phyloP scores from a whole-genome alignment of 2,797 vertebrate species.

The Etheostoma perlongum region DNA sequence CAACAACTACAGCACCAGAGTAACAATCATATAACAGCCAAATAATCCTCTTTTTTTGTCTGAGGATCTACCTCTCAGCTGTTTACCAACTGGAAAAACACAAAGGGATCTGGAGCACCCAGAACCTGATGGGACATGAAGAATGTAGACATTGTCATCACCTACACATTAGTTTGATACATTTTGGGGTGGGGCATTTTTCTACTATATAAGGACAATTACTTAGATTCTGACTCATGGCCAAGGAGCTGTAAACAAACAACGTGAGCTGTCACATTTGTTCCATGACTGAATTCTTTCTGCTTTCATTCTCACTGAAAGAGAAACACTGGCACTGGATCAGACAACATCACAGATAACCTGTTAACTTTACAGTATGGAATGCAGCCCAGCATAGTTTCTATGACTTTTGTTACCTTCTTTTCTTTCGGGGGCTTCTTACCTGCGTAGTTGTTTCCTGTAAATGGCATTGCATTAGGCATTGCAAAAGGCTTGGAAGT shows the following conservation, averaged over 20 bases:
- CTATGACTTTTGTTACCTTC: neutral
- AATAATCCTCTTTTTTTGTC: conserved; percentile 69
- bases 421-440: neutral
- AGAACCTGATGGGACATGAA: neutral
- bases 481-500: neutral
- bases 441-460: too few species aligned
- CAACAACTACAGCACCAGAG: conserved; percentile 7
- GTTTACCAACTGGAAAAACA: conserved; percentile 56
- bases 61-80: conserved; percentile 43
- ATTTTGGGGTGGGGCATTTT: neutral
- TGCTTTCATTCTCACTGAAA: conserved; percentile 48
- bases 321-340: neutral
- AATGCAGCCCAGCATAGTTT: neutral
- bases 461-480: neutral
- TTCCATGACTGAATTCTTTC: conserved; percentile 10
- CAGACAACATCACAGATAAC: neutral
- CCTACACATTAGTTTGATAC: neutral
- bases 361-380: neutral
- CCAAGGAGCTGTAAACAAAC: neutral
- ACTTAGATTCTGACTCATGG: neutral
- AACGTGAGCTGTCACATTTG: neutral
- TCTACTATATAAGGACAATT: neutral
- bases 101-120: neutral
- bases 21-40: conserved; percentile 53
- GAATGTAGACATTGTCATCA: neutral